Evolutionary conservation across 2,888 invertebrate species (phyloP).

Genomic region (Eumerus sabulonum): DNA sequence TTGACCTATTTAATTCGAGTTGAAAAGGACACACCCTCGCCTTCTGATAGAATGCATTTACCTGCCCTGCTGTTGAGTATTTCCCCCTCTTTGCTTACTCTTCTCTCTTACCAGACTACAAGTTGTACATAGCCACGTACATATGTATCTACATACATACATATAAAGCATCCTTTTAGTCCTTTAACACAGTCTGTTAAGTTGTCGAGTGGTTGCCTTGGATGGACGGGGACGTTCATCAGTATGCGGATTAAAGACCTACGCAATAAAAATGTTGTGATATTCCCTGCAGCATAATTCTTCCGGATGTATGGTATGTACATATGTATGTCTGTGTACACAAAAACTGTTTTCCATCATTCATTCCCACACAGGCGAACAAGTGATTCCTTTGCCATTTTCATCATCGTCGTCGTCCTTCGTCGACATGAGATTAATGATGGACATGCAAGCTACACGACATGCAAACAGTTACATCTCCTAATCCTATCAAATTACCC

Average conservation of each 20-base stretch:
- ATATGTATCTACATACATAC: too few species aligned
- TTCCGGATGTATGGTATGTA: too few species aligned
- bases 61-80: constrained; percentile 8
- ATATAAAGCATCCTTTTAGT: too few species aligned
- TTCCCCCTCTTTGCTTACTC: too few species aligned
- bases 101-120: too few species aligned
- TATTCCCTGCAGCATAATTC: neutral
- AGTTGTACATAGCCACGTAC: too few species aligned
- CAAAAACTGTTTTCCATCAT: too few species aligned
- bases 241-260: constrained; percentile 22
- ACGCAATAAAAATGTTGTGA: constrained; percentile 19
- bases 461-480: constrained; percentile 21
- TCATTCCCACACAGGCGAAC: neutral
- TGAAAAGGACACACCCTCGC: constrained; percentile 63
- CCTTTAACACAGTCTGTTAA: too few species aligned
- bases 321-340: too few species aligned
- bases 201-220: neutral
- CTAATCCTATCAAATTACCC: constrained; percentile 51
- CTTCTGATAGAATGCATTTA: constrained; percentile 30
- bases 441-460: constrained; percentile 8
- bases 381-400: neutral
- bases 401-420: too few species aligned
- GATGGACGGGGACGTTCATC: constrained; percentile 28
- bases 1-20: constrained; percentile 55
- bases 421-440: constrained; percentile 9